These are phyloP conservation scores for Cherax destructor DNA, from an alignment of 1,140 invertebrate species.

Conservation along the genomic window DNA sequence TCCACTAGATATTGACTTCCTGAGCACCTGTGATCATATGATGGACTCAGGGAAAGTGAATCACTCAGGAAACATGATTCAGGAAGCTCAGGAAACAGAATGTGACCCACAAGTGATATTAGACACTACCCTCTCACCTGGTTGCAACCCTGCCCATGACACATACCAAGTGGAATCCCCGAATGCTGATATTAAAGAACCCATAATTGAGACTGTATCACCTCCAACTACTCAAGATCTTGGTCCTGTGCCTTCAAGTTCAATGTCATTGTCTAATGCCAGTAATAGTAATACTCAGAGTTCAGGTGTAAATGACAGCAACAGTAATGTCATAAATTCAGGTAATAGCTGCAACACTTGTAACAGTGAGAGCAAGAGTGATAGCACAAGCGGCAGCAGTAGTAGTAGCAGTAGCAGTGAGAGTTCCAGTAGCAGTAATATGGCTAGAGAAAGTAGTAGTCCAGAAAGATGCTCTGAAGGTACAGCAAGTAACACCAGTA, in stretches of 20 bases:
- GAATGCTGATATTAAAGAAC: slow-evolving; percentile 50
- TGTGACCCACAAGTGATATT: slow-evolving; percentile 56
- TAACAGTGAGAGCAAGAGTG: slow-evolving; percentile 35
- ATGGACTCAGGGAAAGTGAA: slow-evolving; percentile 67
- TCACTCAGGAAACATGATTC: slow-evolving; percentile 65
- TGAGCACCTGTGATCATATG: slow-evolving; percentile 65
- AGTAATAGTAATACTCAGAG: not conserved
- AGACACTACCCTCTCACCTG: slow-evolving; percentile 12
- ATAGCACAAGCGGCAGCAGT: slow-evolving; percentile 44
- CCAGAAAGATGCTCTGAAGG: slow-evolving; percentile 54
- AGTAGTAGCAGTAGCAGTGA: slow-evolving; percentile 56
- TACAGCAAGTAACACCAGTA: slow-evolving; percentile 39
- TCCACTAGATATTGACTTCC: slow-evolving; percentile 70
- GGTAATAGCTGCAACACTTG: slow-evolving; percentile 33
- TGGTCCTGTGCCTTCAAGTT: slow-evolving; percentile 33
- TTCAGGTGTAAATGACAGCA: slow-evolving; percentile 2
- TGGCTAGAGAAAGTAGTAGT: slow-evolving; percentile 29
- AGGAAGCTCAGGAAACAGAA: slow-evolving; percentile 61
- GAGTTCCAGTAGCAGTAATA: slow-evolving; percentile 16
- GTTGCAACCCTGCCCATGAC: not conserved
- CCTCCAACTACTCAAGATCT: slow-evolving; percentile 44
- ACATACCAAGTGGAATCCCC: slow-evolving; percentile 27
- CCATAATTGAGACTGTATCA: slow-evolving; percentile 41
- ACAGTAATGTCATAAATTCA: slow-evolving; percentile 10
- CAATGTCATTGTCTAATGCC: not conserved